phyloP scores from a whole-genome alignment of 2,797 vertebrate genomes.

The Trachurus trachurus region DNA sequence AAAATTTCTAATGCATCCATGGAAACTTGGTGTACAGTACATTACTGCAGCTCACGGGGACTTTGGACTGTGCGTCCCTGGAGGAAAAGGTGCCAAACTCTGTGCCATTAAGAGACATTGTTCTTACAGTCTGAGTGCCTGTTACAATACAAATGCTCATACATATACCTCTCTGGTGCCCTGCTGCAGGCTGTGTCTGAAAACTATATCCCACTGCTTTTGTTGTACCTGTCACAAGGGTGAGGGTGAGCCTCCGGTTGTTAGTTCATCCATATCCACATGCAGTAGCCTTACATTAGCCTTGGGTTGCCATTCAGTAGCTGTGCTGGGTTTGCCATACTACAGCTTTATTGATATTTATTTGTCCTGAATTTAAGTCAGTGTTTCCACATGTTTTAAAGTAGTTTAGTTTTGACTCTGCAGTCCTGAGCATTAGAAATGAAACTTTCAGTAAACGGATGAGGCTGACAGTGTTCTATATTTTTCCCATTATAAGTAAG shows the following conservation, averaged over 20 bases:
- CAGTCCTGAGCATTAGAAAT: neutral
- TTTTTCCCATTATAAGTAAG: slow-evolving; percentile 2
- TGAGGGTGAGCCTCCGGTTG: neutral
- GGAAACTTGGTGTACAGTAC: neutral
- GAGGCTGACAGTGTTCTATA: neutral
- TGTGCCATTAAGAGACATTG: slow-evolving; percentile 30
- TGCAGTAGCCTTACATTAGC: neutral
- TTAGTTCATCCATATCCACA: neutral
- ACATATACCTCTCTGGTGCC: neutral
- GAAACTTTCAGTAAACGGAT: neutral
- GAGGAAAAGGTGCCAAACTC: slow-evolving; percentile 7
- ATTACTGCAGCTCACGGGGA: slow-evolving; percentile 1
- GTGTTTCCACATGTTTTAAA: neutral
- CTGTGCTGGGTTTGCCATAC: neutral
- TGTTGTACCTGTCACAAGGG: neutral
- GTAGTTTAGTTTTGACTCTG: neutral
- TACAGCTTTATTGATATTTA: neutral
- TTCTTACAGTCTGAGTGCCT: slow-evolving; percentile 44
- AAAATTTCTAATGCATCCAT: slow-evolving; percentile 14
- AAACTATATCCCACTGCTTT: slow-evolving; percentile 23
- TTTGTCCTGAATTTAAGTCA: neutral
- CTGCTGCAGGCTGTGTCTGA: slow-evolving; percentile 37
- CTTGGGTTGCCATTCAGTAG: neutral
- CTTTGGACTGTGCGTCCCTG: slow-evolving; percentile 3
- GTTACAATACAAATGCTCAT: slow-evolving; percentile 17